Base-by-base conservation (phyloP, 1,140 invertebrate genomes). In the Dendroctonus valens region DNA sequence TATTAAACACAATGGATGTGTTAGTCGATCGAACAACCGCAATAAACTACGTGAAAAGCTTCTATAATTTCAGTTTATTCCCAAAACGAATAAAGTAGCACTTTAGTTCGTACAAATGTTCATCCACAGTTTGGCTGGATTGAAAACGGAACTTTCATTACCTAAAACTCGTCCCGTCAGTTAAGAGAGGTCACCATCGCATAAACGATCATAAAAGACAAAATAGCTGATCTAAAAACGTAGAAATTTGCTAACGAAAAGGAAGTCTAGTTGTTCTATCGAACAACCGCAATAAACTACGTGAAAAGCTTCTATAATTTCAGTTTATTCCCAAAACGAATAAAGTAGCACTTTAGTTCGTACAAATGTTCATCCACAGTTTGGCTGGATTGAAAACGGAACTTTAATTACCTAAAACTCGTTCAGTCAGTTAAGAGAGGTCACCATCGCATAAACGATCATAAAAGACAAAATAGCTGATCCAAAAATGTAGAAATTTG, bases 401-500 rank as follows among this genome's bases (percentile, higher is more conserved):
- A 44, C 42, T 7, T 44, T 44, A 7, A 7, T 44, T 44, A 44
- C 42, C 42, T 44, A 44, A 44, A n/a, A 44, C 42, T 44, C 46
- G 52, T 57, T 50, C 38, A n/a, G 15, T 48, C 8, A 63, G 40
- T 50, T 9, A 41, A 65, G 26, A 11, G 62, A 53, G 54, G 57
- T 65, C 67, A 65, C 42, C 55, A 65, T 69, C 2, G 57, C 14
- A 61, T 69, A 69, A 14, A 69, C 61, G 6, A 69, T 59, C 46
- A 69, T 65, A 42, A 69, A 69, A 12, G 61, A 53, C 38, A 69
- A 49, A 8, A 69, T 41, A 9, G 67, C 60, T 6, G 61, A 41
- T 64, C 57, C 61, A 9, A 69, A 52, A 44, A 69, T 63, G 48
- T 69, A 69, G 57, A 69, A 63, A 52, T 65, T 64, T n/a, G n/a